Conservation (phyloP, 2,113 vertebrate species). For the Copsychus sechellarum region DNA sequence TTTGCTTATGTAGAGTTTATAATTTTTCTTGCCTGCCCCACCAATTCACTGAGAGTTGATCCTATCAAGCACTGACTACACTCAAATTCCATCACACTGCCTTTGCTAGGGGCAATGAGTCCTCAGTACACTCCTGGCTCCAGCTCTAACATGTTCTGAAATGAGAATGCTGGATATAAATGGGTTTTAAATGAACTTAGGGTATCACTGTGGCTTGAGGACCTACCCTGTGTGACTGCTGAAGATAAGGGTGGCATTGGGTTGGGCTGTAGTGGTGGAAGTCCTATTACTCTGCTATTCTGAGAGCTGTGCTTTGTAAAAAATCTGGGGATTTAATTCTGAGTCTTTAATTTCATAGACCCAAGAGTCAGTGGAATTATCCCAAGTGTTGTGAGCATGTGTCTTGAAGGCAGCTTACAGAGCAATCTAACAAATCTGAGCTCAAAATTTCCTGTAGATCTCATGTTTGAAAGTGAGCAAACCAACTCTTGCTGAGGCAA, state of each 20-base stretch:
- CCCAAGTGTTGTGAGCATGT: background rate
- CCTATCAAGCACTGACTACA: background rate
- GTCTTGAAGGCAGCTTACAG: background rate
- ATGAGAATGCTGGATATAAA: background rate
- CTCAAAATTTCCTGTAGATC: background rate
- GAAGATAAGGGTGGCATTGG: background rate
- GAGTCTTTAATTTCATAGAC: background rate
- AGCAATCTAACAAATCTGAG: background rate
- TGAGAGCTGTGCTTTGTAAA: background rate
- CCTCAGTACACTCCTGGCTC: background rate
- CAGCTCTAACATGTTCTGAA: background rate
- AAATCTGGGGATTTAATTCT: background rate
- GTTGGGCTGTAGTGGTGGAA: background rate
- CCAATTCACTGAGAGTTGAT: fast-evolving
- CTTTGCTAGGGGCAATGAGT: fast-evolving
- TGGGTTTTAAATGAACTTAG: background rate
- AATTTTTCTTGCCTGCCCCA: background rate
- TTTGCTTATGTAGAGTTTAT: background rate
- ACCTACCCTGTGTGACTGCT: background rate
- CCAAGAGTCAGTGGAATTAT: background rate
- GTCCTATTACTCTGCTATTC: background rate
- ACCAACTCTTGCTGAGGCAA: background rate
- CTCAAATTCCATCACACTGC: background rate
- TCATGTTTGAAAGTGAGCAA: background rate
- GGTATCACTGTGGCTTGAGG: background rate